These are phyloP conservation scores for Vireo altiloquus DNA, from an alignment of 2,113 vertebrate genomes.

Conservation along the genomic window DNA sequence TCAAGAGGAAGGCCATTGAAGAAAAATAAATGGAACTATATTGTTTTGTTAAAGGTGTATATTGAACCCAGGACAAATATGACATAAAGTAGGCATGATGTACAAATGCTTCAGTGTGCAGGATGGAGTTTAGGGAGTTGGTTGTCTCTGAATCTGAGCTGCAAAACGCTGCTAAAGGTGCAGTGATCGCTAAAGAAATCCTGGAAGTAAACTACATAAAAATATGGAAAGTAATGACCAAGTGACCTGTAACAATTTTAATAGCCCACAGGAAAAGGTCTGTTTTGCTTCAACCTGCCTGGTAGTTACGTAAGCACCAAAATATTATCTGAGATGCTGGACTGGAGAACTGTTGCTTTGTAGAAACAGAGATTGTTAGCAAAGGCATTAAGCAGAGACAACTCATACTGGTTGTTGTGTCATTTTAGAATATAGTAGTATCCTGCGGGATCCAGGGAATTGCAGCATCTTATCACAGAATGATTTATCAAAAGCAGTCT, in stretches of 20 bases:
- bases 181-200: not conserved
- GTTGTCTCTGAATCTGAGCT: not conserved
- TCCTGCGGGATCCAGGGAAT: not conserved
- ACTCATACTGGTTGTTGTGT: not conserved
- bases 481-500: not conserved
- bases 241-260: not conserved
- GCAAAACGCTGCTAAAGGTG: not conserved
- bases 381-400: not conserved
- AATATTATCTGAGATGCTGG: not conserved
- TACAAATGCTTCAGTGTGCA: not conserved
- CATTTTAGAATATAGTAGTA: not conserved
- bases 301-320: not conserved
- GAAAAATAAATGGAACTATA: not conserved
- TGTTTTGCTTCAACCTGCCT: not conserved
- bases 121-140: not conserved
- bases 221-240: not conserved
- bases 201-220: not conserved
- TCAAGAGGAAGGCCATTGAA: not conserved
- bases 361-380: not conserved
- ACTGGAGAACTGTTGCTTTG: not conserved
- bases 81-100: not conserved
- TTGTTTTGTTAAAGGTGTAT: not conserved
- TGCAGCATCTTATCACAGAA: not conserved
- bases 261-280: not conserved
- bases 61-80: not conserved